These are phyloP conservation scores for Atractosteus spatula DNA, from an alignment of 2,113 vertebrate species.

Conservation along the genomic window DNA sequence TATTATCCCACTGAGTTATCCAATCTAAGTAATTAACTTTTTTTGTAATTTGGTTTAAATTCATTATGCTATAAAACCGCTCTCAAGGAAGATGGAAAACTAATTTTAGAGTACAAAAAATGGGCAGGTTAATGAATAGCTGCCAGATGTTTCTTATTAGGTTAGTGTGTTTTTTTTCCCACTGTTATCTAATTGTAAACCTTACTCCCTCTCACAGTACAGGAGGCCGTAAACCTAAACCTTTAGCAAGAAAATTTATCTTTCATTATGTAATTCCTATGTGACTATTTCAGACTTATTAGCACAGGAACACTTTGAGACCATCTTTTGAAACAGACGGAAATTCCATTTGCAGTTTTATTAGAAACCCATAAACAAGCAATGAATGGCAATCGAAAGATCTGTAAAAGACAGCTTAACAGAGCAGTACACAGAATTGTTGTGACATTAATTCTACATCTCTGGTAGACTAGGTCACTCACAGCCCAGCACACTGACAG, in stretches of 20 bases:
- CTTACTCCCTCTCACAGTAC: conserved; percentile 34
- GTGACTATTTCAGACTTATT: conserved; percentile 1
- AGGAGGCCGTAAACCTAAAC: neutral
- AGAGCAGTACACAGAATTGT: neutral
- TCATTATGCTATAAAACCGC: conserved; percentile 49
- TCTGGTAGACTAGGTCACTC: neutral
- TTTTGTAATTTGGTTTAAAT: conserved; percentile 53
- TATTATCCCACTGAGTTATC: conserved; percentile 28
- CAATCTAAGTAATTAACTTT: conserved; percentile 41
- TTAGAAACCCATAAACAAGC: neutral
- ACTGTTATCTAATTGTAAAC: conserved; percentile 43
- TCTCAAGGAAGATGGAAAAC: conserved; percentile 63
- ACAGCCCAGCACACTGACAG: neutral
- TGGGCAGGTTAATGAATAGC: conserved; percentile 73
- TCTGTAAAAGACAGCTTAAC: neutral
- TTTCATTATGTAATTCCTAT: neutral
- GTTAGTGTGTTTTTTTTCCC: conserved; percentile 66
- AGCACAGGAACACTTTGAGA: neutral
- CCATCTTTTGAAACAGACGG: conserved; percentile 20
- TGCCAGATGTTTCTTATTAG: conserved; percentile 76
- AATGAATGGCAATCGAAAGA: neutral
- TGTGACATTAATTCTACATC: neutral
- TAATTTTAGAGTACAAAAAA: conserved; percentile 68
- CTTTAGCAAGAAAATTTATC: too few relatives aligned
- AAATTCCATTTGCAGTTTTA: conserved; percentile 30